A percentile compares a stretch with the other conserved stretches of the same genome.
These are phyloP conservation scores for Palythoa heliodiscus DNA, from an alignment of 92 coral and sea anemone genomes.

Conservation along the genomic window DNA sequence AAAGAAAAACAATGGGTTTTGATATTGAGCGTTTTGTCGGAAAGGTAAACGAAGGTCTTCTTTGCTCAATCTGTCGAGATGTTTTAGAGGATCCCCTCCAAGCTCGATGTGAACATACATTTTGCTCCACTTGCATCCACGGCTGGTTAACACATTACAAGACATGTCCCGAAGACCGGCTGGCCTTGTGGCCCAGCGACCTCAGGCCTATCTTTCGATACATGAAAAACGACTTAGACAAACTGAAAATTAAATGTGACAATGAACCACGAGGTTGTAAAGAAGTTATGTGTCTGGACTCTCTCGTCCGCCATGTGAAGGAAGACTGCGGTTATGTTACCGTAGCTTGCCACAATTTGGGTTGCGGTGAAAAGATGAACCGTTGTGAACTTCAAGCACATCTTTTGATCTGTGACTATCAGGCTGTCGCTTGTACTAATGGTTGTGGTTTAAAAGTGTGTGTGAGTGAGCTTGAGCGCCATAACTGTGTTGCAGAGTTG, in stretches of 20 bases:
- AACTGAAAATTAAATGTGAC: constrained; percentile 81
- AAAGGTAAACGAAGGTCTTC: constrained; percentile 78
- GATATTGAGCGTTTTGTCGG: constrained; percentile 88
- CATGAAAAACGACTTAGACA: constrained; percentile 85
- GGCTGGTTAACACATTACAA: constrained; percentile 88
- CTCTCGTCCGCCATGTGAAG: constrained; percentile 72
- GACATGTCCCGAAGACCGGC: constrained; percentile 89
- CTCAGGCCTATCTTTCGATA: constrained; percentile 83
- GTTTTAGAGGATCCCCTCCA: constrained; percentile 86
- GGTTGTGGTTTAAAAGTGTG: constrained; percentile 85
- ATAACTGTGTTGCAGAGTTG: constrained; percentile 81
- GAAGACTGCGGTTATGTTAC: constrained; percentile 81
- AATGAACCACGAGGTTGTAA: constrained; percentile 79
- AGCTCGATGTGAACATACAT: constrained; percentile 92
- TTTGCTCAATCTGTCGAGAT: constrained; percentile 87
- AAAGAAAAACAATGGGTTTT: constrained; percentile 65
- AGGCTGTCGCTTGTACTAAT: constrained; percentile 71
- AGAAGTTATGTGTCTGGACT: constrained; percentile 69
- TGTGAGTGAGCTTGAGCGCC: constrained; percentile 71
- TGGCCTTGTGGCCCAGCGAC: constrained; percentile 87
- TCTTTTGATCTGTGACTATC: constrained; percentile 65
- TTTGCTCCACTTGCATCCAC: constrained; percentile 75
- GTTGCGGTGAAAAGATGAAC: constrained; percentile 70
- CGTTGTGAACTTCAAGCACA: constrained; percentile 81
- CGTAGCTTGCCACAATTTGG: constrained; percentile 72